phyloP scores from a whole-genome alignment of 2,113 vertebrate genomes.

The Bambusicola thoracicus region DNA sequence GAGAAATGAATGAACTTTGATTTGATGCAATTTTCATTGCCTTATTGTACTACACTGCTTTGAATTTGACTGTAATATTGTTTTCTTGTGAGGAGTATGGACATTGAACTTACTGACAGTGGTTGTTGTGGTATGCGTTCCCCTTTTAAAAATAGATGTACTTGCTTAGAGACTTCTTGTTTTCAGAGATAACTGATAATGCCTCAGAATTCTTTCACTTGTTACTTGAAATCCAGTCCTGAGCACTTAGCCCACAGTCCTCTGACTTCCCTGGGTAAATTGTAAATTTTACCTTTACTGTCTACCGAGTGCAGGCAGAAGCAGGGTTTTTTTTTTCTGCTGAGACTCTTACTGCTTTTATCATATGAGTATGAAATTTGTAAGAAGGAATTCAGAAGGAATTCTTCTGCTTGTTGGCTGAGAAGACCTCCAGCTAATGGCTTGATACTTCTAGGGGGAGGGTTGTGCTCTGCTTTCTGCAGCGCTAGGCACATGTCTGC shows the following conservation, averaged over 20 bases:
- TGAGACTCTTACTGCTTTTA: background rate
- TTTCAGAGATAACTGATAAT: background rate
- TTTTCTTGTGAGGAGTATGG: background rate
- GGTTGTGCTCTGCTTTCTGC: background rate
- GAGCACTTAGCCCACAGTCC: background rate
- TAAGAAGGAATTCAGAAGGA: background rate
- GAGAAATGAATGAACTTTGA: background rate
- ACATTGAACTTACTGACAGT: background rate
- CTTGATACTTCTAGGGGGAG: background rate
- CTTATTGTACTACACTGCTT: background rate
- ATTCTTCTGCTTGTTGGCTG: background rate
- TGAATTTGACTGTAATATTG: background rate
- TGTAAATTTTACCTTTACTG: background rate
- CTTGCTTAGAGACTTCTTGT: background rate
- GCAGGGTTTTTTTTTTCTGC: background rate
- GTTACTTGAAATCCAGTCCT: background rate
- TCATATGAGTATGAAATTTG: background rate
- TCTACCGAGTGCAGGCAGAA: background rate
- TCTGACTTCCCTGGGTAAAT: background rate
- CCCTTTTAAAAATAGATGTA: background rate
- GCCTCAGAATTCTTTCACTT: background rate
- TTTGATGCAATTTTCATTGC: background rate
- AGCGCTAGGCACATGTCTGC: background rate
- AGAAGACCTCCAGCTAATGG: background rate
- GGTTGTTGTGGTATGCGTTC: background rate